Base-by-base conservation (phyloP, 2,113 vertebrate genomes). In the Paratilapia polleni region DNA sequence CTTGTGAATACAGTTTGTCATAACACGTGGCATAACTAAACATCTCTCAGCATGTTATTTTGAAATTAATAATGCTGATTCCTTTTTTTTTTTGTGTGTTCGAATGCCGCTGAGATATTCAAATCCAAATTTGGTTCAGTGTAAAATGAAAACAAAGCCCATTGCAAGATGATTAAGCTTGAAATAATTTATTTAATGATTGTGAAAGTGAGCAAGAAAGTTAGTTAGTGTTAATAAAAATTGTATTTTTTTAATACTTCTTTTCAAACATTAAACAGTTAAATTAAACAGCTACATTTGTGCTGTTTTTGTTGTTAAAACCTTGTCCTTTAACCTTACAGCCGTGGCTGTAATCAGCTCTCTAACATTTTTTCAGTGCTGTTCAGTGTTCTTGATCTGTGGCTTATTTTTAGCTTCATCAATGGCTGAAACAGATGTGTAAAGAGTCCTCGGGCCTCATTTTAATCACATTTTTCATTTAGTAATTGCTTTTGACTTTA, bases 401-500 rank as follows among this genome's bases (percentile, higher is more conserved):
- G 13, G 19, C n/a, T 74, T 78, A 73, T 78, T 80, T 85, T 75
- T 75, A 89, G 61, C 77, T 73, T 86, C 41, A 61, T 61, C 5
- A 49, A 22, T 31, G 36, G 20, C 54, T 62, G 43, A 68, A 84
- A 59, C 31, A 83, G 77, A 88, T 81, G 31, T 59, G 7, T 26
- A 47, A 81, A 58, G 31, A 83, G 41, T 68, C 38, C 5, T 52
- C 20, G 13, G 22, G 54, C 70, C 43, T 34, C 22, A 19, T 76
- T 81, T 87, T 60, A 83, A 81, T 91, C 74, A 60, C 47, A 58
- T 81, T 84, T 83, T 79, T 87, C 1, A 77, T 83, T 76, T 75
- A 64, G 61, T 76, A 89, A 87, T 89, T 57, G 41, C 64, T n/a
- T 62, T 87, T 78, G 63, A 87, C 75, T 86, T 43, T 83, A 83